Evolutionary conservation across 2,797 vertebrate genomes (phyloP).

Genomic region (Chiloscyllium punctatum): DNA sequence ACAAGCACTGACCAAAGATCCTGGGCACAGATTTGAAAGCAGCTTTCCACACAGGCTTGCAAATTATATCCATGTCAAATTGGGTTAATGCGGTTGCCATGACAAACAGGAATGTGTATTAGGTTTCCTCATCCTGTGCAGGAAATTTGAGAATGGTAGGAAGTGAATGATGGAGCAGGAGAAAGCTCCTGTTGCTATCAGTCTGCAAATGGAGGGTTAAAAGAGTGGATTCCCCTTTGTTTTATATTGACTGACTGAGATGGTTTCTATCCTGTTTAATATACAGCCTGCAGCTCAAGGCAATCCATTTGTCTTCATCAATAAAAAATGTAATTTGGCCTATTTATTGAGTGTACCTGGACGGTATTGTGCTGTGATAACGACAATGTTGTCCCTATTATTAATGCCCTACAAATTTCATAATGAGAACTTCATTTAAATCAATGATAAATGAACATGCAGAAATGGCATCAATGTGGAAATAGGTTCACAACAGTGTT

Average conservation of each 20-base stretch:
- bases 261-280: background rate
- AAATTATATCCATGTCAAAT: background rate
- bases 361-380: background rate
- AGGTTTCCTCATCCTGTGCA: background rate
- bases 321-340: background rate
- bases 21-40: background rate
- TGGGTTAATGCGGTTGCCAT: background rate
- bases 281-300: background rate
- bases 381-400: background rate
- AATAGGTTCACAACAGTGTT: background rate
- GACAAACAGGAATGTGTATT: background rate
- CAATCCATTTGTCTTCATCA: background rate
- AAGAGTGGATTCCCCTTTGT: background rate
- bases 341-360: background rate
- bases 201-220: background rate
- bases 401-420: background rate
- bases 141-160: slow-evolving; percentile 10
- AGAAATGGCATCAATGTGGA: background rate
- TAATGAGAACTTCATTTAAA: background rate
- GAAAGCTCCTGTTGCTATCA: background rate
- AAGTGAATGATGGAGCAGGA: background rate
- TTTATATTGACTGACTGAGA: background rate
- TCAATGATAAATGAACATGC: background rate
- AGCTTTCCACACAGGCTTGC: background rate
- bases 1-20: background rate